Base-by-base conservation (phyloP, 2,113 vertebrate species). In the Colossoma macropomum region DNA sequence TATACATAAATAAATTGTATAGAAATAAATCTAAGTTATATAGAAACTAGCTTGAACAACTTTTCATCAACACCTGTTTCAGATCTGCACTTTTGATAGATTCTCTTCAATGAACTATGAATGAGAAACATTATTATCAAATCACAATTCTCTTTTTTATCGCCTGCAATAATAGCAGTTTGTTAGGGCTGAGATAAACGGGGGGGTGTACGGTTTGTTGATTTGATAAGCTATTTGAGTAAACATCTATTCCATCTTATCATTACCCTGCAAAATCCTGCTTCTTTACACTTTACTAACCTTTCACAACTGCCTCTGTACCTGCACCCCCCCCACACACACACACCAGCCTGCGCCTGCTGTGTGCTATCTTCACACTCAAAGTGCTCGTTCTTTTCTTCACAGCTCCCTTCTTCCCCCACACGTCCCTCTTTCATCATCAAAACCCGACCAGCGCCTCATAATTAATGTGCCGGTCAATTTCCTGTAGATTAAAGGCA, bases 401-500 rank as follows among this genome's bases (percentile, higher is more conserved):
- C 41, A 11, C 28, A n/a, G 17, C 52, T 68, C 75, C 3, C 65
- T 52, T 78, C 83, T 81, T 73, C 70, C 84, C 62, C 82, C 54
- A 84, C 84, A 83, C 6, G 25, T 74, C 70, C 69, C 76, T 77
- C 79, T 89, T 77, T 85, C 52, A 86, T 83, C 86, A 84, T 86
- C 88, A 81, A 84, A 86, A 69, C 82, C 81, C 69, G 77, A 79
- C 72, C 63, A 69, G 83, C 38, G 79, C 89, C 87, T 84, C 80
- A 79, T 90, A 89, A 91, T 90, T 90, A 91, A 88, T 71, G 84
- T 25, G 79, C 80, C 77, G 75, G 83, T 73, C 88, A 38, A 90
- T 91, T 92, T 91, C 86, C 78, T 70, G 68, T 87, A 90, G 89
- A 93, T 91, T 90, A 92, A 92, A 92, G 90, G 86, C 88, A 79